Conservation (phyloP, 1,140 invertebrate genomes). For the Drosophila santomea region DNA sequence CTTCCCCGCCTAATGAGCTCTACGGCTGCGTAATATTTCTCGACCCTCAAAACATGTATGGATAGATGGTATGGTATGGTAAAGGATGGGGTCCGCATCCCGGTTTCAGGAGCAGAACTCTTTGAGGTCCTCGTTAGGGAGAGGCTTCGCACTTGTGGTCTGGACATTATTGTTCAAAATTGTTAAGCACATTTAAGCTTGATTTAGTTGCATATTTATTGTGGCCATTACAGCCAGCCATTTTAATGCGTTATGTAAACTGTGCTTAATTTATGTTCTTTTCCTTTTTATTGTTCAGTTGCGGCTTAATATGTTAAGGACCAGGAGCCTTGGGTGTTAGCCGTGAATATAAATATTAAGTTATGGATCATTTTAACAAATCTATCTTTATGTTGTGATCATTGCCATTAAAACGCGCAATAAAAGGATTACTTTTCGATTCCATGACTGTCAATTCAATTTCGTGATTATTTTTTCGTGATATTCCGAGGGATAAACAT, state of each 20-base stretch:
- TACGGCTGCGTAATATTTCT: constrained; percentile 78
- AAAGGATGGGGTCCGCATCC: neutral
- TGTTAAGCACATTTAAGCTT: constrained; percentile 82
- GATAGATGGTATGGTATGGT: constrained; percentile 7
- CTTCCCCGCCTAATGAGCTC: constrained; percentile 43
- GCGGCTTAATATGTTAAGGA: constrained; percentile 1
- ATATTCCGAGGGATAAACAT: neutral
- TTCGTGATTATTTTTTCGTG: neutral
- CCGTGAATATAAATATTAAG: too few relatives aligned
- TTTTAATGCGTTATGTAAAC: constrained; percentile 79
- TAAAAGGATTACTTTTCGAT: constrained; percentile 7
- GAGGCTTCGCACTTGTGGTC: constrained; percentile 77
- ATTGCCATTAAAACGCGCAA: neutral
- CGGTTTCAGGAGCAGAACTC: constrained; percentile 15
- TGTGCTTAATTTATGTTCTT: constrained; percentile 44
- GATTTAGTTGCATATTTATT: constrained; percentile 83
- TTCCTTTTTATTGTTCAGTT: neutral
- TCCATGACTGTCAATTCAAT: constrained; percentile 2
- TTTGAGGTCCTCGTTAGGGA: constrained; percentile 65
- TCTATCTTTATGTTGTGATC: too few relatives aligned
- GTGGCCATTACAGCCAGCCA: constrained; percentile 49
- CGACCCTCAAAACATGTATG: constrained; percentile 68
- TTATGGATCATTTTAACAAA: too few relatives aligned
- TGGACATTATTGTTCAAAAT: constrained; percentile 79
- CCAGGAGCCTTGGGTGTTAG: neutral